Evolutionary conservation across 2,888 invertebrate genomes (phyloP).

Genomic region (Troides aeacus): DNA sequence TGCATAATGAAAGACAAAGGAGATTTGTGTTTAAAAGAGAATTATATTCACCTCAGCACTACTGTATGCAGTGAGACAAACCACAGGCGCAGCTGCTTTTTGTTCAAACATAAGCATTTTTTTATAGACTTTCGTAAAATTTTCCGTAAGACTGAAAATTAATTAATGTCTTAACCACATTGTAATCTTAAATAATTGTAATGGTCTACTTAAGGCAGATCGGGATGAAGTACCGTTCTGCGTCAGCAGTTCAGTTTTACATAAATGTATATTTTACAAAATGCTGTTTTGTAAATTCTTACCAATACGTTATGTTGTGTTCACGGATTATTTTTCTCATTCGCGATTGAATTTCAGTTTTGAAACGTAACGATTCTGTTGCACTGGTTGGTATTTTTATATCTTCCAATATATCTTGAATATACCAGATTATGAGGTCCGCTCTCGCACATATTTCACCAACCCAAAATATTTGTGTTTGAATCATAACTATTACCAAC

Average conservation of each 20-base stretch:
- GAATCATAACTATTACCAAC: slow-evolving; percentile 49
- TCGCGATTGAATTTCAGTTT: slow-evolving; percentile 43
- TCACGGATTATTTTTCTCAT: slow-evolving; percentile 51
- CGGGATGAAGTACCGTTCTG: no score
- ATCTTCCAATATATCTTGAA: slow-evolving; percentile 53
- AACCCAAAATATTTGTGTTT: slow-evolving; percentile 61
- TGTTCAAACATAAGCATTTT: slow-evolving; percentile 59
- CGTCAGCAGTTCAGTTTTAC: background rate
- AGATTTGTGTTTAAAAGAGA: background rate
- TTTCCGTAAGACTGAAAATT: slow-evolving; percentile 48
- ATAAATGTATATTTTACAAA: background rate
- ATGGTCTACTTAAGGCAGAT: no score
- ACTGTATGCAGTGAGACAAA: slow-evolving; percentile 55
- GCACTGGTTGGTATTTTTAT: slow-evolving; percentile 42
- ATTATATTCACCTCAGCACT: slow-evolving; percentile 14
- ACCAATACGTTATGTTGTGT: slow-evolving; percentile 57
- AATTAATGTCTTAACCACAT: background rate
- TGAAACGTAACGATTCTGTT: slow-evolving; percentile 38
- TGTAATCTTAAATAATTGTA: background rate
- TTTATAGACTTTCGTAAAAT: slow-evolving; percentile 51
- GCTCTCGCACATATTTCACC: slow-evolving; percentile 56
- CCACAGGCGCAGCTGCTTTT: slow-evolving; percentile 44
- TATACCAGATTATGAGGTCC: slow-evolving; percentile 55
- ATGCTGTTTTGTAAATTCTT: slow-evolving; percentile 18
- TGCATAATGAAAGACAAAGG: no score